phyloP scores from a whole-genome alignment of 2,113 vertebrate genomes.

The Siphamia tubifer region DNA sequence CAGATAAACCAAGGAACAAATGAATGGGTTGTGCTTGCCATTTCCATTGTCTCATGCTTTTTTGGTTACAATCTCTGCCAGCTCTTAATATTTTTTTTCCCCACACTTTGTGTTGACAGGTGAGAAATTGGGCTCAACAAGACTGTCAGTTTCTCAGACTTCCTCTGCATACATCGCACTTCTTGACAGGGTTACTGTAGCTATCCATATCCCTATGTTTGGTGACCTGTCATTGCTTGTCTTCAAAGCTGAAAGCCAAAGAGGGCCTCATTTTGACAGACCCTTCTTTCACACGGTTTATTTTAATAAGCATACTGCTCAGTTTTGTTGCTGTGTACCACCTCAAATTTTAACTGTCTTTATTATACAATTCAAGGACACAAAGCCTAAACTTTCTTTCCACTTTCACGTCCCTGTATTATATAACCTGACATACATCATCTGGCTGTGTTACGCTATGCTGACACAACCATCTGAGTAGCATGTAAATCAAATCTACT shows the following conservation, averaged over 20 bases:
- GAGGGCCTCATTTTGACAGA: constrained; percentile 28
- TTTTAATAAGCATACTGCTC: constrained; percentile 16
- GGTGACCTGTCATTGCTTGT: constrained; percentile 43
- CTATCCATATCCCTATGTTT: constrained; percentile 22
- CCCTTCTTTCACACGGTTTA: constrained; percentile 6
- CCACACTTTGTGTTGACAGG: constrained; percentile 17
- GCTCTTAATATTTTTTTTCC: neutral
- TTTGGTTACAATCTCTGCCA: constrained; percentile 12
- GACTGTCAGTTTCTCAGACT: constrained; percentile 24
- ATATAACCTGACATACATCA: too few relatives aligned
- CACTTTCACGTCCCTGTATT: neutral
- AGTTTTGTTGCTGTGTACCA: neutral
- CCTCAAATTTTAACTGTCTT: constrained; percentile 1
- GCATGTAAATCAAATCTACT: too few relatives aligned
- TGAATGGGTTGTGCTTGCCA: constrained; percentile 3
- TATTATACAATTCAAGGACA: constrained; percentile 7
- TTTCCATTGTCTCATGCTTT: neutral
- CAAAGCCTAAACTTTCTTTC: neutral
- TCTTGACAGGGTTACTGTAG: constrained; percentile 28
- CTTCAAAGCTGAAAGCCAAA: constrained; percentile 35
- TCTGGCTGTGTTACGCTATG: too few relatives aligned
- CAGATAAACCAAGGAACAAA: constrained; percentile 23
- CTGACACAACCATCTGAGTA: too few relatives aligned
- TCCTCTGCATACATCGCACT: neutral
- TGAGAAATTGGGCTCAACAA: constrained; percentile 10